Base-by-base conservation (phyloP, 2,797 vertebrate genomes). In the Falco cherrug region DNA sequence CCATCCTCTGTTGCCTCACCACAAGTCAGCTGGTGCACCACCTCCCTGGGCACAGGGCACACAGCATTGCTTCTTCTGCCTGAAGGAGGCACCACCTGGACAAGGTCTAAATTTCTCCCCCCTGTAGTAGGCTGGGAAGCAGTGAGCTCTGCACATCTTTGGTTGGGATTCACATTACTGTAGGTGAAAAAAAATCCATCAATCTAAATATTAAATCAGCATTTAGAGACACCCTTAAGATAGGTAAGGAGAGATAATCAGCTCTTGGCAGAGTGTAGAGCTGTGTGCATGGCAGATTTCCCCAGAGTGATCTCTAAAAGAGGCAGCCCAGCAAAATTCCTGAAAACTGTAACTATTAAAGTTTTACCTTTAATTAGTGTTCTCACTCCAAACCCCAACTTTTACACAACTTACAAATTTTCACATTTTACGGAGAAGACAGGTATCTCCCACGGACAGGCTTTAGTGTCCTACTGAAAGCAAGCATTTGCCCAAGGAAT, bases 121-220 rank as follows among this genome's bases (percentile, higher is more conserved):
- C 6, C 10, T 3, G 3, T 43, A n/a, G 8, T 35, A 92, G 41
- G 9, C 6, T 63, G 18, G 7, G 39, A 73, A 84, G 26, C 39
- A 81, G 56, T 69, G 11, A 84, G 4, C 3, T 71, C 71, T 71
- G 24, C 18, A 16, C 8, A 6, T 65, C 33, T 37, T 20, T 61
- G 25, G 37, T 2, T 54, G 7, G 25, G 45, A 78, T 70, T 67
- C 35, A 26, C 0, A 0, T 11, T 73, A 35, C 4, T 20, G 53
- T 61, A 10, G 10, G 3, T 43, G 53, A 59, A 79, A 86, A 71
- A 37, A 41, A 16, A 56, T 35, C 12, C 56, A 26, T 60, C 21
- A 48, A 57, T 56, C 25, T 64, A 79, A 67, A 63, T 12, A 48
- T 7, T 53, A 92, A 75, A 82, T 56, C 31, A 61, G 26, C 84